Percentiles rank a stretch among this genome's conserved stretches.
Evolutionary conservation across 2,888 invertebrate genomes (phyloP).

Genomic region (Tachina grossa): DNA sequence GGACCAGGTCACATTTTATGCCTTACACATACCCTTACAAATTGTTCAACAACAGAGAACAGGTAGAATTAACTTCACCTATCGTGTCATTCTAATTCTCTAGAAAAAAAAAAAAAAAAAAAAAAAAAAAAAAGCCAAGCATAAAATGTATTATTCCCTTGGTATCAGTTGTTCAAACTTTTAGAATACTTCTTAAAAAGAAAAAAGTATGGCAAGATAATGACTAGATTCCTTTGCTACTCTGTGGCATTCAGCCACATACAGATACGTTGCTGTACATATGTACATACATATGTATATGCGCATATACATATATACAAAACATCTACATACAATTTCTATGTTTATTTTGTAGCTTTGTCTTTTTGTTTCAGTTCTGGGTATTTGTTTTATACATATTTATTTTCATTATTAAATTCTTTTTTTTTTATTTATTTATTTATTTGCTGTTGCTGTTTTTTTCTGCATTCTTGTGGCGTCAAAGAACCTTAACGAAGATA

Average conservation of each 20-base stretch:
- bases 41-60: background rate
- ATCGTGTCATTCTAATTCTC: background rate
- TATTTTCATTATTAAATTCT: background rate
- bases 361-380: constrained; percentile 28
- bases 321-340: background rate
- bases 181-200: constrained; percentile 17
- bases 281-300: background rate
- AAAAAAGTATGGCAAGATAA: background rate
- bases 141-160: constrained; percentile 24
- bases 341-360: constrained; percentile 39
- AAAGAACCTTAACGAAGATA: constrained; percentile 78
- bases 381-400: constrained; percentile 40
- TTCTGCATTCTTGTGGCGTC: constrained; percentile 69
- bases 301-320: background rate
- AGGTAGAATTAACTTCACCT: constrained; percentile 27
- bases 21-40: background rate
- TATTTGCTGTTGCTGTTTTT: constrained; percentile 38
- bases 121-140: constrained; percentile 2
- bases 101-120: no score
- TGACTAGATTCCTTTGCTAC: constrained; percentile 45
- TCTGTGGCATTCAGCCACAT: constrained; percentile 4
- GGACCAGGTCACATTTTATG: background rate
- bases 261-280: background rate
- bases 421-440: constrained; percentile 1
- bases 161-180: constrained; percentile 34